Evolutionary conservation across 1,140 invertebrate species (phyloP).

Genomic region (Charaxes varanes): DNA sequence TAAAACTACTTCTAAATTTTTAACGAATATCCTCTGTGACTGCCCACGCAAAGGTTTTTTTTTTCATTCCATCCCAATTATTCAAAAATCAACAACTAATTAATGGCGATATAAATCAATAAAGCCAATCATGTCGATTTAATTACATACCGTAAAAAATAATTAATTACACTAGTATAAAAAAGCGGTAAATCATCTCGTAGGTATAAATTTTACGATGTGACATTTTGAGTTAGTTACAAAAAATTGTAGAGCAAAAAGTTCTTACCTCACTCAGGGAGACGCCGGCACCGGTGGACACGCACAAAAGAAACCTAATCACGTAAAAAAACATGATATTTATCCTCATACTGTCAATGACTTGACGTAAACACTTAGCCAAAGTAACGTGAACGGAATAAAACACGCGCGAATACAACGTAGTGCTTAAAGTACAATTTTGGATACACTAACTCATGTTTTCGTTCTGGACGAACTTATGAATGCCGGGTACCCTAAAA

Average conservation of each 20-base stretch:
- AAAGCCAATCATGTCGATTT: no score
- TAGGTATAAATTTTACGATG: no score
- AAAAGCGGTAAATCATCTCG: no score
- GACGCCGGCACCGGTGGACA: conserved; percentile 18
- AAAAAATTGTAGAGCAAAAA: conserved; percentile 12
- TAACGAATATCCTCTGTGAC: no score
- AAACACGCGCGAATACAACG: conserved; percentile 19
- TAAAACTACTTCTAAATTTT: no score
- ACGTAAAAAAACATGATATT: conserved; percentile 24
- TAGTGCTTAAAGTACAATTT: conserved; percentile 36
- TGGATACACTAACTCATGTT: conserved; percentile 61
- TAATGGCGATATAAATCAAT: no score
- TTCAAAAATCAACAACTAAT: no score
- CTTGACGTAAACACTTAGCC: conserved; percentile 7
- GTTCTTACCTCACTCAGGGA: conserved; percentile 27
- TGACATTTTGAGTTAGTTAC: no score
- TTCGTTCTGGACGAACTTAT: conserved; percentile 47
- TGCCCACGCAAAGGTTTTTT: no score
- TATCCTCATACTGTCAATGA: background rate
- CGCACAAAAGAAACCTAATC: conserved; percentile 23
- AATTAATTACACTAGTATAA: no score
- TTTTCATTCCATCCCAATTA: no score
- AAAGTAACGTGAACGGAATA: conserved; percentile 13
- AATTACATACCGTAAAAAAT: no score
- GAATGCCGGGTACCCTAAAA: conserved; percentile 45